These are phyloP conservation scores for Toxotes lorentzi DNA, from an alignment of 2,797 vertebrate species.

Conservation along the genomic window DNA sequence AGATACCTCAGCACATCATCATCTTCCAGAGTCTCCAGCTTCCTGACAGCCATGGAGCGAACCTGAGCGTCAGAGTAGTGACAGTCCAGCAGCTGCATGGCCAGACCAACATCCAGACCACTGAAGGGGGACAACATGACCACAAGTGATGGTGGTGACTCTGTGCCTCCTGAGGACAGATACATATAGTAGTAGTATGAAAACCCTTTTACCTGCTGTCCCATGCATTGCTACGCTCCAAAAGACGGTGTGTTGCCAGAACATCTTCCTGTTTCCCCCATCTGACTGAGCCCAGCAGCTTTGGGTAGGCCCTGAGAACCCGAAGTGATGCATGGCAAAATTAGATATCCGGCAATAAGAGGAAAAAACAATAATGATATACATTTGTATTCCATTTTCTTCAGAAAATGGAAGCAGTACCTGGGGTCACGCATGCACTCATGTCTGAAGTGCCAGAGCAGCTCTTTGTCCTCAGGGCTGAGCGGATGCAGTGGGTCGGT, in stretches of 20 bases:
- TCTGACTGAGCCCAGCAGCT: conserved; percentile 94
- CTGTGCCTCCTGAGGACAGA: not conserved
- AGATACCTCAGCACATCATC: conserved; percentile 97
- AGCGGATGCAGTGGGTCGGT: conserved; percentile 96
- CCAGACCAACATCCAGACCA: conserved; percentile 93
- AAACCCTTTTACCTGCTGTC: conserved; percentile 84
- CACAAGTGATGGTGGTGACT: not conserved
- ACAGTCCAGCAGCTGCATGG: conserved; percentile 97
- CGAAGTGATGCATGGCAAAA: not conserved
- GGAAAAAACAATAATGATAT: not conserved
- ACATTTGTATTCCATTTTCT: accelerated
- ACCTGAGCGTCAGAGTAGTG: conserved; percentile 97
- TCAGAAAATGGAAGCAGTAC: conserved; percentile 25
- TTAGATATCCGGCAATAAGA: not conserved
- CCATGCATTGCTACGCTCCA: conserved; percentile 92
- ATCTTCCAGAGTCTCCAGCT: conserved; percentile 94
- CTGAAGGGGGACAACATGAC: conserved; percentile 56
- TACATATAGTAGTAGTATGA: accelerated
- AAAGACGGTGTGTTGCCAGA: conserved; percentile 90
- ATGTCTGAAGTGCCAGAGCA: conserved; percentile 97
- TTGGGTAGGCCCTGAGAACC: conserved; percentile 91
- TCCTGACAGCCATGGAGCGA: conserved; percentile 95
- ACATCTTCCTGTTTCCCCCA: conserved; percentile 97
- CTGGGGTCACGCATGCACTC: conserved; percentile 95
- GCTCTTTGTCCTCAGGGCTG: conserved; percentile 96